Conservation (phyloP, 2,113 vertebrate genomes). For the Saccopteryx bilineata region DNA sequence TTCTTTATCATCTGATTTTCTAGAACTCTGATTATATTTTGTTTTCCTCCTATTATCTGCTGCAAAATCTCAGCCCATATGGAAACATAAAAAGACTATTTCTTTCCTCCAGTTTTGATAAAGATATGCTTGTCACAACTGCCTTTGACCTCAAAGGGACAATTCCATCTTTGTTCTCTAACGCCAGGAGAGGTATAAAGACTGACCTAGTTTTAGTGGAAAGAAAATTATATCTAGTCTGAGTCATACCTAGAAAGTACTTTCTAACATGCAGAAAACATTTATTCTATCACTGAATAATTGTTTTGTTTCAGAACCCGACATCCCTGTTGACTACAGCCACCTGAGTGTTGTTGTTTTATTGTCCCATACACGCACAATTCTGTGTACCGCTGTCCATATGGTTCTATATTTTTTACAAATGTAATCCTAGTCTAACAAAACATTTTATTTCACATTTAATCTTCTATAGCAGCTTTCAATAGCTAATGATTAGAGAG, state of each 20-base stretch:
- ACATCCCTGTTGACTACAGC: background rate
- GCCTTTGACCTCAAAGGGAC: slow-evolving; percentile 63
- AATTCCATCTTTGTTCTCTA: slow-evolving; percentile 61
- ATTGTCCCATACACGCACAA: accelerated
- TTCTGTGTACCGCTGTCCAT: background rate
- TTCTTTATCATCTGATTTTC: slow-evolving; percentile 11
- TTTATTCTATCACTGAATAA: slow-evolving; percentile 1
- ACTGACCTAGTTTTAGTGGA: slow-evolving; percentile 59
- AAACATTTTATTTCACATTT: background rate
- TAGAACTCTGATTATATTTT: background rate
- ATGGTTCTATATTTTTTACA: background rate
- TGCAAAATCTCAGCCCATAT: background rate
- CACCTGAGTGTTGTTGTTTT: background rate
- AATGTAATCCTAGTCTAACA: background rate
- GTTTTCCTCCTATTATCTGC: background rate
- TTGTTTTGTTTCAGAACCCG: background rate
- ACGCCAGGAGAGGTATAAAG: slow-evolving; percentile 15
- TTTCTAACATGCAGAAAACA: slow-evolving; percentile 34
- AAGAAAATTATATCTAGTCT: slow-evolving; percentile 54
- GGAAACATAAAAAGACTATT: slow-evolving; percentile 33
- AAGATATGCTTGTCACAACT: slow-evolving; percentile 59
- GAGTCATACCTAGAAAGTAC: slow-evolving; percentile 54
- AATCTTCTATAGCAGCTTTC: background rate
- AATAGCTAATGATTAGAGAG: background rate
- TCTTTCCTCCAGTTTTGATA: slow-evolving; percentile 43